phyloP scores from a whole-genome alignment of 2,888 invertebrate species.

The Rosalia funebris region DNA sequence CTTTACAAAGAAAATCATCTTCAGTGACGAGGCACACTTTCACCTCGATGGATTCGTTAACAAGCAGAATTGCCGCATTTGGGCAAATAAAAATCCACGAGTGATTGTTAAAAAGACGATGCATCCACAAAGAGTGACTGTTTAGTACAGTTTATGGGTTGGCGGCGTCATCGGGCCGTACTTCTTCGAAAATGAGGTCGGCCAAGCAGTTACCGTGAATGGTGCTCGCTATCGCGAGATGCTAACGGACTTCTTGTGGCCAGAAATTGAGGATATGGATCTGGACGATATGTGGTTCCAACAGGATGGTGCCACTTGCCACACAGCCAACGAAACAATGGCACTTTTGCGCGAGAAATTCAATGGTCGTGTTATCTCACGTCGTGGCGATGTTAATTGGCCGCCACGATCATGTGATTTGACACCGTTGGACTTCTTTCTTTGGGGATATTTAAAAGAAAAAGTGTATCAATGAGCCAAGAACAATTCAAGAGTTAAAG shows the following conservation, averaged over 20 bases:
- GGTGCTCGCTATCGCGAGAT: neutral
- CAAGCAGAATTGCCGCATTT: no score
- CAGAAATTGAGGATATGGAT: neutral
- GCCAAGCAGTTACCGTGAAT: neutral
- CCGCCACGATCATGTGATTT: neutral
- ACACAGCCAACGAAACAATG: neutral
- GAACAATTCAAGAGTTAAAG: neutral
- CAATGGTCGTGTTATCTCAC: neutral
- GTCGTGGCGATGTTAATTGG: neutral
- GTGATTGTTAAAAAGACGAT: no score
- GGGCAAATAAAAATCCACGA: no score
- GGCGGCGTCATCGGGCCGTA: neutral
- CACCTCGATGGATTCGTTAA: no score
- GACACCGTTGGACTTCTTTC: neutral
- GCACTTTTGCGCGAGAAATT: neutral
- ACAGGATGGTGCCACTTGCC: neutral
- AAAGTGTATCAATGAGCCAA: neutral
- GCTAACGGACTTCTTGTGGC: neutral
- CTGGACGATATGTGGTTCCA: neutral
- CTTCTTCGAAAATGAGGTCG: neutral
- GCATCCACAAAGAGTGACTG: no score
- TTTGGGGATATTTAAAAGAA: neutral
- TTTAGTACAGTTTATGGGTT: no score
- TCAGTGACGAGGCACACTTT: no score
- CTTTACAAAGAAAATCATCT: no score